These are phyloP conservation scores for Gorilla gorilla DNA, from an alignment of 2,113 vertebrate species.

Conservation along the genomic window DNA sequence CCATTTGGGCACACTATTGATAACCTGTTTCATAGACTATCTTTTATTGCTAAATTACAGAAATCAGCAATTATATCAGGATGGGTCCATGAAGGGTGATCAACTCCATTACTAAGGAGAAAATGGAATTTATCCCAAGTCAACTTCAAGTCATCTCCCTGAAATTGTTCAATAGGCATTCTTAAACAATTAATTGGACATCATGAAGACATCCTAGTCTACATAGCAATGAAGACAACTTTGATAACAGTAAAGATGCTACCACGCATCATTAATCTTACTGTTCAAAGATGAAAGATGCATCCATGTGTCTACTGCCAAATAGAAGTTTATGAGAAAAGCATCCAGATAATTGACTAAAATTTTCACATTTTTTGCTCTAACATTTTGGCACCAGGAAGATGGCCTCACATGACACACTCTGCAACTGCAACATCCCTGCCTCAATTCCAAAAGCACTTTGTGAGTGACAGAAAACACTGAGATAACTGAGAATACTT, in stretches of 20 bases:
- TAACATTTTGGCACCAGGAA: neutral
- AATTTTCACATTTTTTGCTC: neutral
- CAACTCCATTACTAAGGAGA: neutral
- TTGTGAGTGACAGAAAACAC: neutral
- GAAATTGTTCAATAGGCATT: neutral
- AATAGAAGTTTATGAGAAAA: neutral
- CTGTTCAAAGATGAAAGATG: neutral
- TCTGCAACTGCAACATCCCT: neutral
- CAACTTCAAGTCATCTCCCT: neutral
- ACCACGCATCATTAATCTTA: neutral
- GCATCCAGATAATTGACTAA: neutral
- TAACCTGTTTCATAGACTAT: neutral
- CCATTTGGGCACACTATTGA: neutral
- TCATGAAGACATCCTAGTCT: neutral
- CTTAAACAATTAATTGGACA: neutral
- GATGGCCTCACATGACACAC: neutral
- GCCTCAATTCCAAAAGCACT: neutral
- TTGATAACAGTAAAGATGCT: neutral
- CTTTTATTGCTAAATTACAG: constrained; percentile 8
- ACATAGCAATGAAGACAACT: neutral
- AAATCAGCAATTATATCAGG: neutral
- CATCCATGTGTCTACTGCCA: neutral
- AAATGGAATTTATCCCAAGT: neutral
- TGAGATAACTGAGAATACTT: neutral
- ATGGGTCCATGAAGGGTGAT: neutral